Percentiles rank a stretch among this genome's conserved stretches.
These are phyloP conservation scores for Bubo bubo DNA, from an alignment of 2,113 vertebrate genomes.

Conservation along the genomic window DNA sequence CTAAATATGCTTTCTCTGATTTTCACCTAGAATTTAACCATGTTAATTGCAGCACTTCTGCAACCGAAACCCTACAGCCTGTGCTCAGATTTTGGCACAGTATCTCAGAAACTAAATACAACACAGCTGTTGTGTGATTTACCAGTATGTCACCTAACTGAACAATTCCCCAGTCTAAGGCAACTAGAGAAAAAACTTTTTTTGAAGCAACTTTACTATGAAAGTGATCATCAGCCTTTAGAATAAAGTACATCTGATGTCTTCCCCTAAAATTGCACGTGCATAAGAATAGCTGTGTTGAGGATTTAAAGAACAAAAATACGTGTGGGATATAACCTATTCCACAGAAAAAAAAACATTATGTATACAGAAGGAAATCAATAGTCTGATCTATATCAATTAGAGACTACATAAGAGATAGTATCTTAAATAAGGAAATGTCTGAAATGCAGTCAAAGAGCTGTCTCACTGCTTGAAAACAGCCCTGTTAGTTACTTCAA, in stretches of 20 bases:
- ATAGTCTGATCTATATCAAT: background rate
- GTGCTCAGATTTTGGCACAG: background rate
- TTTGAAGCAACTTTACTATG: background rate
- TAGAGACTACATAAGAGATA: background rate
- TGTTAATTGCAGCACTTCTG: background rate
- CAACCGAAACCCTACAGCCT: background rate
- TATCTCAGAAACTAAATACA: background rate
- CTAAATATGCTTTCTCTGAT: background rate
- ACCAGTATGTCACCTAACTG: background rate
- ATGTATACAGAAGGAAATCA: background rate
- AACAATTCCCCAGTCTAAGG: background rate
- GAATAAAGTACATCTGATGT: background rate
- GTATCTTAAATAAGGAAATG: background rate
- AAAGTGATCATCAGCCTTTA: background rate
- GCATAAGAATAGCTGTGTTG: background rate
- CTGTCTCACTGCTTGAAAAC: background rate
- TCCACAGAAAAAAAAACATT: background rate
- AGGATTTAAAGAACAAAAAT: background rate
- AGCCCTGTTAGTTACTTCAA: background rate
- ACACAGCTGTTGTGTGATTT: background rate
- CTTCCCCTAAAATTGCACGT: background rate
- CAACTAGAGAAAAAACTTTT: background rate
- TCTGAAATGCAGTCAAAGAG: background rate
- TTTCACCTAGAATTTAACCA: background rate
- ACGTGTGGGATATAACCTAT: background rate